phyloP scores from a whole-genome alignment of 2,888 invertebrate species.

The Liopterus haemorrhoidalis region DNA sequence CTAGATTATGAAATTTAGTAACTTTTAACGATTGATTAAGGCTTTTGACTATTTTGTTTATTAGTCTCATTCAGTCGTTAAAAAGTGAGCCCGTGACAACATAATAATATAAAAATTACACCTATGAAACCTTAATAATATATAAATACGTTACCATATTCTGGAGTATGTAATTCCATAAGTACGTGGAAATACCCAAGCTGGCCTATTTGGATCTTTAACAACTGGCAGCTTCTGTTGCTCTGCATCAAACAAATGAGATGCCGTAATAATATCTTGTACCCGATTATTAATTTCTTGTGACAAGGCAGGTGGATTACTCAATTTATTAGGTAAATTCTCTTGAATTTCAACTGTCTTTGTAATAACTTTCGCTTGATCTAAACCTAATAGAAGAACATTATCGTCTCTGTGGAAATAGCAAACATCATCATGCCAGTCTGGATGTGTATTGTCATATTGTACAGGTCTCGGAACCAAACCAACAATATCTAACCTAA shows the following conservation, averaged over 20 bases:
- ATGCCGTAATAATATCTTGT: constrained; percentile 56
- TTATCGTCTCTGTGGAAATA: constrained; percentile 55
- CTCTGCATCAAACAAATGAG: constrained; percentile 70
- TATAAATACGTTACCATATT: constrained; percentile 57
- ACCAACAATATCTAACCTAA: constrained; percentile 44
- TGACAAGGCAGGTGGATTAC: constrained; percentile 47
- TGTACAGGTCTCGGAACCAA: constrained; percentile 43
- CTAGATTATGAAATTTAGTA: too few species aligned
- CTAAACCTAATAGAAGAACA: constrained; percentile 64
- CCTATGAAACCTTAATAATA: too few species aligned
- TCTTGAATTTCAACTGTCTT: constrained; percentile 64
- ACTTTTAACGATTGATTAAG: too few species aligned
- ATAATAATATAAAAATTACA: constrained; percentile 8
- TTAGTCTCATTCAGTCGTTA: constrained; percentile 2
- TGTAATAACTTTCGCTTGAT: constrained; percentile 75
- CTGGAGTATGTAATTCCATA: constrained; percentile 69
- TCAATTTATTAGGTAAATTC: constrained; percentile 56
- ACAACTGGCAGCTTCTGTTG: constrained; percentile 70
- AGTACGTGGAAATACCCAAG: constrained; percentile 63
- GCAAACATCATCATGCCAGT: constrained; percentile 59
- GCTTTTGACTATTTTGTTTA: too few species aligned
- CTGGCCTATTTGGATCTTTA: constrained; percentile 64
- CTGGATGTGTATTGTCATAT: constrained; percentile 57
- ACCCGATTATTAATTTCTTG: constrained; percentile 56
- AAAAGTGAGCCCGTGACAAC: too few species aligned